Conservation (phyloP, 2,797 vertebrate species). For the Glyptemys insculpta region DNA sequence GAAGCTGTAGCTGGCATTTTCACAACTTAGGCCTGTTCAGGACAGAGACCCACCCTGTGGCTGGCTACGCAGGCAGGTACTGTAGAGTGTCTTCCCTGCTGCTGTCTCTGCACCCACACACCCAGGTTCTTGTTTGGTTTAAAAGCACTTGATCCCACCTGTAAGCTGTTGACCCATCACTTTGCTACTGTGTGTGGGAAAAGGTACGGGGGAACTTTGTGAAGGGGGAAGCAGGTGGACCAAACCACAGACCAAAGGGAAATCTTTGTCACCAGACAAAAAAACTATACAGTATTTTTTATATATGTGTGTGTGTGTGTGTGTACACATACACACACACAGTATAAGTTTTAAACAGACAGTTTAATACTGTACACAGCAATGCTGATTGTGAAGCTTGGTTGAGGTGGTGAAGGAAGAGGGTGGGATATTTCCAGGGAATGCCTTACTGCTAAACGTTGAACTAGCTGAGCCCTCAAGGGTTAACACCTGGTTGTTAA, state of each 20-base stretch:
- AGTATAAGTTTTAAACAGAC: too few species aligned
- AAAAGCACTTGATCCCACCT: not conserved
- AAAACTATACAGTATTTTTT: too few species aligned
- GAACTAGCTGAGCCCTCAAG: too few species aligned
- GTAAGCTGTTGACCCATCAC: not conserved
- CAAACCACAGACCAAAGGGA: too few species aligned
- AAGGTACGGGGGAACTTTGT: not conserved
- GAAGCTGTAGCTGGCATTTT: not conserved
- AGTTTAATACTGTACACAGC: too few species aligned
- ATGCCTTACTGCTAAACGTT: too few species aligned
- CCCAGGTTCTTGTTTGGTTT: not conserved
- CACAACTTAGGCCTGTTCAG: not conserved
- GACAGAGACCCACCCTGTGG: not conserved
- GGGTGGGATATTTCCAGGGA: too few species aligned
- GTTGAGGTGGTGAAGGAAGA: too few species aligned
- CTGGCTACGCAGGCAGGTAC: not conserved
- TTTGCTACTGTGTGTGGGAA: not conserved
- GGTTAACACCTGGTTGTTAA: too few species aligned
- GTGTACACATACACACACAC: rapidly evolving
- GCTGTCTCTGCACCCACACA: not conserved
- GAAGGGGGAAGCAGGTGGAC: rapidly evolving
- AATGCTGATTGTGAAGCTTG: too few species aligned
- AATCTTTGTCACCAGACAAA: too few species aligned
- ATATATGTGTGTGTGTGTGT: too few species aligned
- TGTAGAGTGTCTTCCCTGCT: not conserved